phyloP scores from a whole-genome alignment of 2,888 invertebrate species.

The Vannuccia rotundouncinata region DNA sequence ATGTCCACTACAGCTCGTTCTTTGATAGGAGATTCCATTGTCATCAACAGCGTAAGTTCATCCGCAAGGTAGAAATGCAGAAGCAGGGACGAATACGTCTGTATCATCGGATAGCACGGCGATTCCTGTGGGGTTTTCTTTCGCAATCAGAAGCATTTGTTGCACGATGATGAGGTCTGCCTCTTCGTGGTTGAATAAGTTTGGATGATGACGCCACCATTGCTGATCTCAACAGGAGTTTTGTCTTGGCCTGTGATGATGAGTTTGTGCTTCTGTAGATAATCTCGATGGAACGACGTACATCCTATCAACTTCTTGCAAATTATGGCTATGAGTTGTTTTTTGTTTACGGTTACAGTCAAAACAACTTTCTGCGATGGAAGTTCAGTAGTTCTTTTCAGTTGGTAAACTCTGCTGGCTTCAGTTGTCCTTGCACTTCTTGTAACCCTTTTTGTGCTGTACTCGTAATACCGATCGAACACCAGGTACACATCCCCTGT shows the following conservation, averaged over 20 bases:
- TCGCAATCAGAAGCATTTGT: conserved; percentile 27
- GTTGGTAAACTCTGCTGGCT: too few relatives aligned
- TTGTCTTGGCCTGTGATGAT: conserved; percentile 34
- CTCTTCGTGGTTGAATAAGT: conserved; percentile 41
- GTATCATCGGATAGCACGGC: conserved; percentile 10
- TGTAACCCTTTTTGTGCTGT: too few relatives aligned
- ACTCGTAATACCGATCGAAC: too few relatives aligned
- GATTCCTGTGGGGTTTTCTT: not conserved
- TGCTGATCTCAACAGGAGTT: conserved; percentile 18
- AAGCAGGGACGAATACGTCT: not conserved
- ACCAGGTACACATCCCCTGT: too few relatives aligned
- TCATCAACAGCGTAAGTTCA: not conserved
- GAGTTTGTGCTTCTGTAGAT: not conserved
- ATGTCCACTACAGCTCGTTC: not conserved
- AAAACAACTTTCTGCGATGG: conserved; percentile 40
- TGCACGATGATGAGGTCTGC: conserved; percentile 42
- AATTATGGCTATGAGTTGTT: conserved; percentile 41
- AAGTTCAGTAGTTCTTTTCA: conserved; percentile 33
- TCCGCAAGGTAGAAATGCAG: not conserved
- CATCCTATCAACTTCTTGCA: conserved; percentile 35
- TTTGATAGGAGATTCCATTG: not conserved
- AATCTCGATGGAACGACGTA: not conserved
- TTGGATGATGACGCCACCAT: conserved; percentile 32
- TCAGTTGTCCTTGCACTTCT: too few relatives aligned
- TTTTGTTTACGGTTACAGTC: conserved; percentile 41